Evolutionary conservation across 2,888 invertebrate species (phyloP), one percentile per base, ranked within the genome.

Genomic region (Lithophane ornitopus): DNA sequence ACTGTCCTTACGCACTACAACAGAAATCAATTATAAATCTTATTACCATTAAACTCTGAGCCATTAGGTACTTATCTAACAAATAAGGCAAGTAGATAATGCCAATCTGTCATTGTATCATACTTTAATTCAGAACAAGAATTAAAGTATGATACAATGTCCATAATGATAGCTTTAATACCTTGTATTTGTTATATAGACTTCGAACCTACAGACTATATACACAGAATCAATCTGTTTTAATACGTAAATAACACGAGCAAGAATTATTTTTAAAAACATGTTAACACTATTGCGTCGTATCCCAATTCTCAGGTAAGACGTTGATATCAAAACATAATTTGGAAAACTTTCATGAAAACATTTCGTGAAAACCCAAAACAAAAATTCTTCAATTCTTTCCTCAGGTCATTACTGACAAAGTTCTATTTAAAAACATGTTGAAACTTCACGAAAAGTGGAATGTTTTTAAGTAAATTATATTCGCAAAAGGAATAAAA

Each of bases 401-500:
- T 59, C 22, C 39, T 67, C 66, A 46, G 11, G 22, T 61, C 61
- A 66, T 67, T 73, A 58, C 44, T 54, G 62, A 26, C 72, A 75
- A 80, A 74, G 74, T 75, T 78, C 56, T 85, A 76, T 88, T 90
- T 86, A 85, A 80, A 82, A 77, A 76, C 68, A 80, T 58, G 63
- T 83, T 75, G 75, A 84, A 85, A 87, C 81, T 79, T 76, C 78
- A 41, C 67, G 69, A 28, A 69, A 54, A 73, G 41, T 54, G 70
- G 63, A 76, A 69, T 74, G 78, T 78, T 88, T 74, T 83, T 80
- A 82, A 81, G 76, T 72, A 52, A 74, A 69, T 84, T 85, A 85
- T 68, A 80, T 84, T 80, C 92, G 80, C 82, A 89, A 92, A 92
- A 90, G 91, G 92, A 87, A 85, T 88, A 76, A 89, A 88, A 89